Evolutionary conservation across 2,113 vertebrate genomes (phyloP).

Genomic region (Microtus ochrogaster): DNA sequence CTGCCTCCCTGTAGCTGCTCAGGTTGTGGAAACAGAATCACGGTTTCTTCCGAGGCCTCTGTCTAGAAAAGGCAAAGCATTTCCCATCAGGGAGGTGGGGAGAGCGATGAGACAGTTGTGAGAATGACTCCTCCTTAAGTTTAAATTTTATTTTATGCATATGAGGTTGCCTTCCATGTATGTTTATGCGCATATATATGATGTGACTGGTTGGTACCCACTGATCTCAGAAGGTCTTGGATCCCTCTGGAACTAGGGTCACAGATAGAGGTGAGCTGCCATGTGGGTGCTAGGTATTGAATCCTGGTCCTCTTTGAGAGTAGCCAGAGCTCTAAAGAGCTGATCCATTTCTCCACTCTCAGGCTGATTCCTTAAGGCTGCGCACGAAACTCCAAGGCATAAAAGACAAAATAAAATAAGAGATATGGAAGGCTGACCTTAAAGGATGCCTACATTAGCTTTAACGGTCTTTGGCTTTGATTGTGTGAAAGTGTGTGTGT

Average conservation of each 20-base stretch:
- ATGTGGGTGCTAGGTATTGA: not conserved
- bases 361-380: not conserved
- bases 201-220: not conserved
- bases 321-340: not conserved
- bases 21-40: not conserved
- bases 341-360: too few relatives aligned
- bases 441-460: rapidly evolving
- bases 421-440: not conserved
- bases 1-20: not conserved
- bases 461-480: not conserved
- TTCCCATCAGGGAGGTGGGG: not conserved
- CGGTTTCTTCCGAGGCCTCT: not conserved
- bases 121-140: not conserved
- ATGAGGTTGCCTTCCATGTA: not conserved
- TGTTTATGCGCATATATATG: not conserved
- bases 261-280: not conserved
- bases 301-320: not conserved
- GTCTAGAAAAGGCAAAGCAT: not conserved
- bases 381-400: not conserved
- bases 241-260: too few relatives aligned
- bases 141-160: not conserved
- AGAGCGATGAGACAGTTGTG: not conserved
- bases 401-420: rapidly evolving
- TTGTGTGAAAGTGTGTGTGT: too few relatives aligned
- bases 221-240: not conserved